Conservation (phyloP, 1,140 invertebrate species). For the Zaprionus vittiger region DNA sequence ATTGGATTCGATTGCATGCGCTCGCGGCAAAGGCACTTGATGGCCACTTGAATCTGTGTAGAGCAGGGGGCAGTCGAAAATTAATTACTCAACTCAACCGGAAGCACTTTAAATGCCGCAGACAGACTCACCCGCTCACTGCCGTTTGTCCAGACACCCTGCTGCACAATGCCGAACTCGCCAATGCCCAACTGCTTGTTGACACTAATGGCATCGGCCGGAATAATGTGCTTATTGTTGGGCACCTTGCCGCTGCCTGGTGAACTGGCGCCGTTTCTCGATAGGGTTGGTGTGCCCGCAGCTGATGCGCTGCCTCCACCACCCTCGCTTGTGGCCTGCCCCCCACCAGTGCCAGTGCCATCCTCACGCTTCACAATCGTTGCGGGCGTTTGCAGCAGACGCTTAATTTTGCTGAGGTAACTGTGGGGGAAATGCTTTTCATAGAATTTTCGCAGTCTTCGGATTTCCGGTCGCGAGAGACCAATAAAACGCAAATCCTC, state of each 20-base stretch:
- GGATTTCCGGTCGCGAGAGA: conserved; percentile 97
- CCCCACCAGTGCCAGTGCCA: conserved; percentile 51
- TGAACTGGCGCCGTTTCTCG: conserved; percentile 60
- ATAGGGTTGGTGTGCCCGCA: conserved; percentile 55
- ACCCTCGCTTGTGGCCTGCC: conserved; percentile 78
- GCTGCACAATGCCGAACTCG: conserved; percentile 98
- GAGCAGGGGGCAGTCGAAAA: conserved; percentile 26
- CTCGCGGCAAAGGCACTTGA: conserved; percentile 97
- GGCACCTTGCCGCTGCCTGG: conserved; percentile 87
- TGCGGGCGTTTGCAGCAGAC: conserved; percentile 86
- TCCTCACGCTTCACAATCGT: conserved; percentile 87
- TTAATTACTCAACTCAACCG: conserved; percentile 36
- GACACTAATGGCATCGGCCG: conserved; percentile 95
- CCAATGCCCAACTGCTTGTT: conserved; percentile 98
- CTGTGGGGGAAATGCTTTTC: conserved; percentile 97
- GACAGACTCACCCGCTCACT: conserved; percentile 90
- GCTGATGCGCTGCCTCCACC: conserved; percentile 31
- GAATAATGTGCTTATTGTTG: conserved; percentile 96
- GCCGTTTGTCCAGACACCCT: conserved; percentile 98
- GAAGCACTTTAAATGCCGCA: conserved; percentile 17
- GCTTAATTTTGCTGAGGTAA: conserved; percentile 96
- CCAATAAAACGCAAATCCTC: conserved; percentile 96
- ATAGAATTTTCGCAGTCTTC: conserved; percentile 96
- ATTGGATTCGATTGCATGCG: conserved; percentile 97
- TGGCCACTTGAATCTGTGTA: conserved; percentile 95